These are phyloP conservation scores for Aplidium turbinatum DNA, from an alignment of 23 tunicate genomes.

Conservation along the genomic window DNA sequence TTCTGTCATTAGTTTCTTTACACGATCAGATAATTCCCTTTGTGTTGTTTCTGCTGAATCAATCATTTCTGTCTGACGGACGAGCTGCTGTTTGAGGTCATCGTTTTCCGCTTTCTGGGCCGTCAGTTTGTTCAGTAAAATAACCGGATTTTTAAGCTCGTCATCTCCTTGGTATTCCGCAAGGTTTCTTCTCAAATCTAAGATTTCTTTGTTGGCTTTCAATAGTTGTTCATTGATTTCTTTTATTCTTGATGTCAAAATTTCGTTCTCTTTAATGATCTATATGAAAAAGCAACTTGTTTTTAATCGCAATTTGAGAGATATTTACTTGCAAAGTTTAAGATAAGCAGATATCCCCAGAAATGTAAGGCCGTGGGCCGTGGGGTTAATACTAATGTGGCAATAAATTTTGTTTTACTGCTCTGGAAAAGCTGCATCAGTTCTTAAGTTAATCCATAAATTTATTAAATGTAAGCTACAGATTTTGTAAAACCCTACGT, in stretches of 20 bases:
- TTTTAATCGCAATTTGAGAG: too few species aligned
- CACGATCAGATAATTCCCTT: background rate
- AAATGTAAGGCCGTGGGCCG: too few species aligned
- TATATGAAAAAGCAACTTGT: too few species aligned
- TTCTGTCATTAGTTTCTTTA: background rate
- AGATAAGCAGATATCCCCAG: too few species aligned
- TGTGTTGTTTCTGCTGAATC: background rate
- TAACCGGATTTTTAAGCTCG: background rate
- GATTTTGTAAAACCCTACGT: too few species aligned
- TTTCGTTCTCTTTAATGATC: conserved; percentile 11
- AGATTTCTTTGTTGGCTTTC: background rate
- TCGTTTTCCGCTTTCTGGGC: background rate
- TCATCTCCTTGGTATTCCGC: background rate
- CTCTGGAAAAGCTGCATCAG: too few species aligned
- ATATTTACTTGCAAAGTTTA: too few species aligned
- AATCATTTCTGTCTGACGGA: background rate
- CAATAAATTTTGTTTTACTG: too few species aligned
- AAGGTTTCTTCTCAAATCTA: background rate
- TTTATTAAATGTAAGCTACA: too few species aligned
- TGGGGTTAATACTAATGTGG: too few species aligned
- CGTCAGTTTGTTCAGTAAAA: background rate
- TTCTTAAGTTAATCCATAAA: too few species aligned
- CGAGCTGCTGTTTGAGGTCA: conserved; percentile 2
- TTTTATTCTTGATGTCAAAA: conserved; percentile 20
- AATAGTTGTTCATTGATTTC: conserved; percentile 10